Percentiles rank a stretch among this genome's conserved stretches.
These are phyloP conservation scores for Aphidius ervi DNA, from an alignment of 1,140 invertebrate genomes.

Conservation along the genomic window DNA sequence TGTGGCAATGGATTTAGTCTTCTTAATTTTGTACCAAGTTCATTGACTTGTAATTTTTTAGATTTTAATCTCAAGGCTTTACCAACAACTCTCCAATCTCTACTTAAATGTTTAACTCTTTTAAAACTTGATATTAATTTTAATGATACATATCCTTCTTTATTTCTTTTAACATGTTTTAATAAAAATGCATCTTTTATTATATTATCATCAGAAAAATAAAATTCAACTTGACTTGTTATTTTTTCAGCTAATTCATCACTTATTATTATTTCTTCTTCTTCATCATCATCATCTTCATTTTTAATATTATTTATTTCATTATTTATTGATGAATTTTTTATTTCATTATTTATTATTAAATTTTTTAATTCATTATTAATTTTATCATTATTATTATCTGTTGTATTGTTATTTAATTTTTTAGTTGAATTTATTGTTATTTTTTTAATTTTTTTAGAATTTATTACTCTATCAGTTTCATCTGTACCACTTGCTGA, in stretches of 20 bases:
- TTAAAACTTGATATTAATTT: constrained; percentile 93
- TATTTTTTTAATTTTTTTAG: constrained; percentile 2
- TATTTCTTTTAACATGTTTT: constrained; percentile 90
- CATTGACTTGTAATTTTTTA: constrained; percentile 82
- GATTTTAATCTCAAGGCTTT: constrained; percentile 72
- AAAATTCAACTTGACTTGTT: constrained; percentile 83
- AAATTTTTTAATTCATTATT: constrained; percentile 31
- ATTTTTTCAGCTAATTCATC: constrained; percentile 74
- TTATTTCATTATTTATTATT: no score
- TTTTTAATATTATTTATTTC: neutral
- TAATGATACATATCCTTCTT: constrained; percentile 90
- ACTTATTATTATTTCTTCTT: constrained; percentile 49
- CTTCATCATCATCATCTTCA: constrained; percentile 13
- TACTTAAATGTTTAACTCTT: constrained; percentile 85
- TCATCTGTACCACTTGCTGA: constrained; percentile 58
- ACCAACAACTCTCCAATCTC: constrained; percentile 89
- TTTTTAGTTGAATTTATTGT: neutral
- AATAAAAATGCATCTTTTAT: constrained; percentile 91
- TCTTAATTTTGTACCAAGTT: constrained; percentile 85
- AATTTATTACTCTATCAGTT: constrained; percentile 1
- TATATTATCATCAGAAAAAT: constrained; percentile 92
- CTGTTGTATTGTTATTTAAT: constrained; percentile 1
- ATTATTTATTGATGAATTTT: no score
- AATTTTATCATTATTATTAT: constrained; percentile 9
- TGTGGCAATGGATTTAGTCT: constrained; percentile 79